Base-by-base conservation (phyloP, 2,113 vertebrate species). In the Eidolon helvum region DNA sequence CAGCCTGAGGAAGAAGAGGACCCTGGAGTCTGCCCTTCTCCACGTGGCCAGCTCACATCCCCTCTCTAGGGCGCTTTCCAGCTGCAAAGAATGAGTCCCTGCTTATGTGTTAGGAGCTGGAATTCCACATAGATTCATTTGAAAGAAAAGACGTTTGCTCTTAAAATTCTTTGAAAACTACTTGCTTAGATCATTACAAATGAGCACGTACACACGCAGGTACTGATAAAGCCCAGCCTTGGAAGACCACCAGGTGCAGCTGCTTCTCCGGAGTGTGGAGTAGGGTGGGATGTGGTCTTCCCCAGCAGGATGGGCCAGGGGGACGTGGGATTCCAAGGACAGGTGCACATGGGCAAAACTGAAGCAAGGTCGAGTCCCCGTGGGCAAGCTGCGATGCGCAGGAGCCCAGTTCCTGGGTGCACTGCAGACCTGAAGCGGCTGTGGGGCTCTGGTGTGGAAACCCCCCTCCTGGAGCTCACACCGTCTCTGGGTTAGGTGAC, bases 331-430 rank as follows among this genome's bases (percentile, higher is more conserved):
- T 28, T 28, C 3, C 3, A 30, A 45, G 38, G 10, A 26, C 15
- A 2, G 10, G 1, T 14, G 11, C 48, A 19, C 22, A 1, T 7
- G 15, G 16, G 38, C 77, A 45, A 19, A 14, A 12, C 12, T 24
- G 50, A 26, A 69, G 5, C 11, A 38, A 59, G 45, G 7, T 1
- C 4, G 5, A 12, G 14, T 35, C 65, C 28, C 30, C 0, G 0
- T 35, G 50, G 63, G 50, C 1, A 0, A 7, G 22, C 2, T 35
- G 40, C 6, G 16, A 9, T 1, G 65, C 12, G 33, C 38, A 35
- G 53, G 11, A 26, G 0, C 33, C 50, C 11, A 50, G 1, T 28
- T 82, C 57, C 89, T 30, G 15, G 40, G 66, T 40, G 24, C 4
- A 0, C 30, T 8, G 6, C 40, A 38, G 89, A 24, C 24, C 21